Evolutionary conservation across 2,888 invertebrate species (phyloP).

Genomic region (Myopa testacea): DNA sequence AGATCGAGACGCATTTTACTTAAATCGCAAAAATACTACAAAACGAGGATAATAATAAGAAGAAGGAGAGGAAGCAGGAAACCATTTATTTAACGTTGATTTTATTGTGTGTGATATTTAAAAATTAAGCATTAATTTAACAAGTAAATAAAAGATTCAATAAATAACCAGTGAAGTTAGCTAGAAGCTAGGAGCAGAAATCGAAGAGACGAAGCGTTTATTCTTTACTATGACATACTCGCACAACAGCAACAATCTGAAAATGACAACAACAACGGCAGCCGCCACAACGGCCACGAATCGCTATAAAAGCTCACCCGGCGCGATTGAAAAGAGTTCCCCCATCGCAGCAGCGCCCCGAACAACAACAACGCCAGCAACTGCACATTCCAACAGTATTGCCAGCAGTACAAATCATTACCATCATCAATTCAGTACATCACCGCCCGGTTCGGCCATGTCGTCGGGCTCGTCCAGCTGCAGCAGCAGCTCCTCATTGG

Average conservation of each 20-base stretch:
- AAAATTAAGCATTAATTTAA: constrained; percentile 66
- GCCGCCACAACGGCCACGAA: constrained; percentile 60
- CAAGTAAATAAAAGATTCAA: constrained; percentile 51
- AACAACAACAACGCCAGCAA: constrained; percentile 57
- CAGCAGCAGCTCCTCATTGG: constrained; percentile 49
- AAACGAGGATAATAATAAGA: constrained; percentile 37
- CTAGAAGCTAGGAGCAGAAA: constrained; percentile 39
- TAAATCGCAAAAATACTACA: constrained; percentile 46
- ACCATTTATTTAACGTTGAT: constrained; percentile 57
- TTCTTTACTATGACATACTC: constrained; percentile 66
- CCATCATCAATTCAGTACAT: constrained; percentile 53
- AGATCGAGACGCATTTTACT: constrained; percentile 45
- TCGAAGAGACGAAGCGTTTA: constrained; percentile 31
- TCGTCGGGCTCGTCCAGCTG: constrained; percentile 53
- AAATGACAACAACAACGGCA: constrained; percentile 63
- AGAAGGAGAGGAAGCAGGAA: constrained; percentile 11
- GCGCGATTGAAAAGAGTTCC: constrained; percentile 39
- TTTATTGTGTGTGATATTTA: constrained; percentile 69
- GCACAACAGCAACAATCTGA: constrained; percentile 68
- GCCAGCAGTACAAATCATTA: constrained; percentile 67
- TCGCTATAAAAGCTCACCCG: constrained; percentile 59
- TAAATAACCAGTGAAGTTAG: constrained; percentile 43
- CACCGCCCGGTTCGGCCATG: constrained; percentile 56
- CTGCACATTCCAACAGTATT: constrained; percentile 69
- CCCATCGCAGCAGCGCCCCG: constrained; percentile 49